phyloP scores from a whole-genome alignment of 2,113 vertebrate species.

The Hemiscyllium ocellatum region DNA sequence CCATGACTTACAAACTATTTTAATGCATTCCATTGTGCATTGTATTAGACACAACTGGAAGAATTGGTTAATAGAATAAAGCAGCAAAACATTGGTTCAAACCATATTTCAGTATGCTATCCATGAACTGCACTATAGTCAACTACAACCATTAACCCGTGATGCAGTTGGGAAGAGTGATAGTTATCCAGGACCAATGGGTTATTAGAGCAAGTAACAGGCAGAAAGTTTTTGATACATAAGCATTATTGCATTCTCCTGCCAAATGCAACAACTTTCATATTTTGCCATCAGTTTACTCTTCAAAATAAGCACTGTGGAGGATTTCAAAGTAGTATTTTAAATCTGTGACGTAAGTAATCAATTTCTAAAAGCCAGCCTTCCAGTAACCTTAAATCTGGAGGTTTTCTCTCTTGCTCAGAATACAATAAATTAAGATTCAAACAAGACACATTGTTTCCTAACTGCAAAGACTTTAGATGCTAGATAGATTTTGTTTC shows the following conservation, averaged over 20 bases:
- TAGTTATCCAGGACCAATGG: background rate
- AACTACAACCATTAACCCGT: too few species aligned
- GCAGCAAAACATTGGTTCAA: background rate
- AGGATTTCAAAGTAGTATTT: background rate
- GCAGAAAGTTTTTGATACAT: background rate
- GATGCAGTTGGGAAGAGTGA: background rate
- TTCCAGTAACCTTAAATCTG: background rate
- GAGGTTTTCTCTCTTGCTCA: background rate
- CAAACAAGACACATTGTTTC: background rate
- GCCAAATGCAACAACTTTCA: too few species aligned
- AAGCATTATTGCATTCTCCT: too few species aligned
- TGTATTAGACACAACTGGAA: background rate
- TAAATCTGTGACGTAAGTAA: background rate
- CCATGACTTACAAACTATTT: background rate
- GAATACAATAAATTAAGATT: background rate
- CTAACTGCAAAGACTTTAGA: background rate
- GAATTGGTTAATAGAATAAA: background rate
- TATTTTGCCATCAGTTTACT: too few species aligned
- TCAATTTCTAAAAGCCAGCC: too few species aligned
- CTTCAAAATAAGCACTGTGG: background rate
- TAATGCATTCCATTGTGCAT: background rate
- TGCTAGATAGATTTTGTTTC: background rate
- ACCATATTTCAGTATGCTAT: background rate
- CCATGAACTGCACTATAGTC: too few species aligned
- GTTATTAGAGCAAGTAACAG: background rate